Evolutionary conservation across 2,888 invertebrate species (phyloP), one percentile per base, ranked within the genome.

Genomic region (Micropterix aruncella): DNA sequence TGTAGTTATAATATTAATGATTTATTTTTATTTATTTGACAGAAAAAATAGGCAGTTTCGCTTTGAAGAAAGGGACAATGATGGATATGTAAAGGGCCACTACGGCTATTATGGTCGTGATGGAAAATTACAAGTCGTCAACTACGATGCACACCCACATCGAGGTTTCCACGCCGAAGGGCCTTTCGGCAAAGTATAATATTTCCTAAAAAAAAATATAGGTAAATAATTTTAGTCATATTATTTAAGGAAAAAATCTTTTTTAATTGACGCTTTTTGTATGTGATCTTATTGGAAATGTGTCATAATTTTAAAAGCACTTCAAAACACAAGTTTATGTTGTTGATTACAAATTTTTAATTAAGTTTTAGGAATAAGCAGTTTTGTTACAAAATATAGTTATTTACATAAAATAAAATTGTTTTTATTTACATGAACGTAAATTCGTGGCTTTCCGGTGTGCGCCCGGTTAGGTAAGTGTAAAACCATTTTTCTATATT

Each of bases 31-130:
- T 47, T 17, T 50, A 47, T 51, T 52, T 70, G 72, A 3, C 67
- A 88, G 88, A 44, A 76, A 80, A 61, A 84, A 84, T 62, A 75
- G 88, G 18, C 86, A 86, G 55, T 89, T 86, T 59, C 76, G 87
- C 48, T 80, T 75, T 56, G 89, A 89, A 60, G 86, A 88, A 60
- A 73, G 80, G 43, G 80, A 84, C 60, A 77, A 77, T 50, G 76
- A 83, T 45, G 88, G 88, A 3, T 68, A 78, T 47, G 83, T 88
- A 38, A 79, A 77, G 53, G 88, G 88, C 3, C 83, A 84, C 56
- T 89, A 85, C 57, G 88, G 88, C 38, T 88, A 82, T 61, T 76
- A 83, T 57, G 87, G 87, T 60, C 78, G 78, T 48, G 63, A 70
- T 51, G 88, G 88, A 14, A 86, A 87, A 65, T 67, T 87, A 37